A percentile compares a stretch with the other conserved stretches of the same genome.
phyloP scores from a whole-genome alignment of 2,113 vertebrate genomes.

The Syngnathus floridae region DNA sequence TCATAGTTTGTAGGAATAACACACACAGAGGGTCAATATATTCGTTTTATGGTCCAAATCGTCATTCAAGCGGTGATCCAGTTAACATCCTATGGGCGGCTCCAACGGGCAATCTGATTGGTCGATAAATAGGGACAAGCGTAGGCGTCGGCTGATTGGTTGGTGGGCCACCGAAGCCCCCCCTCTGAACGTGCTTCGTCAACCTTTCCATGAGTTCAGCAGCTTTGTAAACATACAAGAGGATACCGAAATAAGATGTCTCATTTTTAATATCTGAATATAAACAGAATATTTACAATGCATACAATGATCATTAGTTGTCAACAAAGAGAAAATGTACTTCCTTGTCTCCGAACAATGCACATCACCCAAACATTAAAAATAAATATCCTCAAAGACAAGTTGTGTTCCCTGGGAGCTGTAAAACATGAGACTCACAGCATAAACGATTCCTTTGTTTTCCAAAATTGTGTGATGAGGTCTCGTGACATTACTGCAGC shows the following conservation, averaged over 20 bases:
- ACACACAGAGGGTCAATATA: background rate
- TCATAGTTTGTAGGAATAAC: constrained; percentile 15
- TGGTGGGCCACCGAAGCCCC: background rate
- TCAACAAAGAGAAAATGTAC: constrained; percentile 45
- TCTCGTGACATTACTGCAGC: constrained; percentile 21
- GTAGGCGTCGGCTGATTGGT: constrained; percentile 33
- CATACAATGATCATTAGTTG: constrained; percentile 45
- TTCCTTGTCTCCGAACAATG: constrained; percentile 28
- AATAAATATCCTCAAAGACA: constrained; percentile 52
- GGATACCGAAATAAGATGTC: background rate
- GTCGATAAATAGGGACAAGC: background rate
- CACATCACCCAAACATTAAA: constrained; percentile 33
- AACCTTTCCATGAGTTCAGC: background rate
- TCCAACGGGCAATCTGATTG: constrained; percentile 34
- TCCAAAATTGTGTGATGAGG: constrained; percentile 26
- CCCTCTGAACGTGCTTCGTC: background rate
- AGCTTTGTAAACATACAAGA: background rate
- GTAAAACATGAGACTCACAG: constrained; percentile 43
- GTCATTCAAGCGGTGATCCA: constrained; percentile 3
- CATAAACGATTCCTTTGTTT: constrained; percentile 41
- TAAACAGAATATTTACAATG: constrained; percentile 71
- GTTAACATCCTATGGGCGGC: constrained; percentile 12
- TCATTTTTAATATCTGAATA: constrained; percentile 54
- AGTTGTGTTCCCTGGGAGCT: constrained; percentile 29
- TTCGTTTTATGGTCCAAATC: background rate